Evolutionary conservation across 2,888 invertebrate species (phyloP).

Genomic region (Tinea trinotella): DNA sequence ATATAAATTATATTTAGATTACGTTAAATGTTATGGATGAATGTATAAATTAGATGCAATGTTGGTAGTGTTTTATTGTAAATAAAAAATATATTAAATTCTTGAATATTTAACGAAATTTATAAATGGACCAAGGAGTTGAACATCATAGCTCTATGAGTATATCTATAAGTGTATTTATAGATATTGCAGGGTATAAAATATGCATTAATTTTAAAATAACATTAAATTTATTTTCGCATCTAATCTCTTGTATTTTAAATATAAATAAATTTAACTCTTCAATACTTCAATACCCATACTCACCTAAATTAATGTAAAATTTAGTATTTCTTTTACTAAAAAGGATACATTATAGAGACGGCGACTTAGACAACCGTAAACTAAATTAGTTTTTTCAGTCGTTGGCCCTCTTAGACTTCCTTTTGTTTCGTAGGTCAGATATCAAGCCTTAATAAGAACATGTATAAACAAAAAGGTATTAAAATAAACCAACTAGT

Average conservation of each 20-base stretch:
- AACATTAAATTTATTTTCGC: not conserved
- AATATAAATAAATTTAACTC: not conserved
- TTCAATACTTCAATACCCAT: no score
- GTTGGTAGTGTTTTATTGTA: not conserved
- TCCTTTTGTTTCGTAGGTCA: no score
- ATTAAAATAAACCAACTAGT: no score
- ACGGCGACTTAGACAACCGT: no score
- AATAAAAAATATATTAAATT: not conserved
- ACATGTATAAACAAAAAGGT: no score
- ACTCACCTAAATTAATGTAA: no score
- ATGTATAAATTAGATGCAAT: not conserved
- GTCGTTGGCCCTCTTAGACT: no score
- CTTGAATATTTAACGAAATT: not conserved
- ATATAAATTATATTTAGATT: not conserved
- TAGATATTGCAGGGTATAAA: conserved; percentile 12
- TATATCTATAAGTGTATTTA: not conserved
- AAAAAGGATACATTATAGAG: no score
- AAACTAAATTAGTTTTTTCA: no score
- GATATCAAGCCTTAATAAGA: no score
- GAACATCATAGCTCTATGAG: not conserved
- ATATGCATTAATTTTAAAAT: not conserved
- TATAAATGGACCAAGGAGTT: conserved; percentile 1
- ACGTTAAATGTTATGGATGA: not conserved
- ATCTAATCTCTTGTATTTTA: not conserved
- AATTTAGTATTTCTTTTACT: no score